Conservation (phyloP, 2,797 vertebrate species). For the Hylomyscus alleni region DNA sequence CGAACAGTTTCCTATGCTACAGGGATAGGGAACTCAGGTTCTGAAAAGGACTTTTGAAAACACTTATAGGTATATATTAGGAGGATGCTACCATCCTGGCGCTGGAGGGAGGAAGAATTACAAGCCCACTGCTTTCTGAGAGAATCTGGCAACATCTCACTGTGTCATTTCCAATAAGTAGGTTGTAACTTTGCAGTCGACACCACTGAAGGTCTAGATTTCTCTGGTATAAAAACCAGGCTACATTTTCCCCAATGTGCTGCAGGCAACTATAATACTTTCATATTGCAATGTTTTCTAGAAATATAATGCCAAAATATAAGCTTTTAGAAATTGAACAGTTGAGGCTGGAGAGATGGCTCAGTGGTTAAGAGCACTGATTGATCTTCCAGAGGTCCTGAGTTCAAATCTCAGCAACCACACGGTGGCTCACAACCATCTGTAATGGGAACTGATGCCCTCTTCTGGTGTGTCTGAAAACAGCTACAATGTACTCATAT, state of each 20-base stretch:
- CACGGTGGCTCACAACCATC: too few species aligned
- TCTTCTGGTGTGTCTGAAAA: too few species aligned
- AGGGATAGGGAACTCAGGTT: neutral
- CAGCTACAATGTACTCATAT: too few species aligned
- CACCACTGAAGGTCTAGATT: neutral
- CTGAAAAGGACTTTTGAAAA: neutral
- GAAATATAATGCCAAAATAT: neutral
- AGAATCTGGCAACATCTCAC: constrained; percentile 16
- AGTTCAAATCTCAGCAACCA: too few species aligned
- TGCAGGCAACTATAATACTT: neutral
- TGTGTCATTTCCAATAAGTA: neutral
- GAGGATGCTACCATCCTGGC: neutral
- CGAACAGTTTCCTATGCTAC: neutral
- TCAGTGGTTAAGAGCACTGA: too few species aligned
- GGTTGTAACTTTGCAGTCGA: neutral
- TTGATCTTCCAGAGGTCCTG: too few species aligned
- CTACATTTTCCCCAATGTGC: neutral
- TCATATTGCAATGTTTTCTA: neutral
- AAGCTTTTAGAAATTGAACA: constrained; percentile 35
- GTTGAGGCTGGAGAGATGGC: too few species aligned
- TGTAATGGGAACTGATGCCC: too few species aligned
- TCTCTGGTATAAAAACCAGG: neutral
- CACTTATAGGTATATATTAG: constrained; percentile 1
- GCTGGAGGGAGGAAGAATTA: neutral
- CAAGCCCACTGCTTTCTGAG: neutral